phyloP scores from a whole-genome alignment of 2,113 vertebrate genomes.

The Ptilorrhoa leucosticta region DNA sequence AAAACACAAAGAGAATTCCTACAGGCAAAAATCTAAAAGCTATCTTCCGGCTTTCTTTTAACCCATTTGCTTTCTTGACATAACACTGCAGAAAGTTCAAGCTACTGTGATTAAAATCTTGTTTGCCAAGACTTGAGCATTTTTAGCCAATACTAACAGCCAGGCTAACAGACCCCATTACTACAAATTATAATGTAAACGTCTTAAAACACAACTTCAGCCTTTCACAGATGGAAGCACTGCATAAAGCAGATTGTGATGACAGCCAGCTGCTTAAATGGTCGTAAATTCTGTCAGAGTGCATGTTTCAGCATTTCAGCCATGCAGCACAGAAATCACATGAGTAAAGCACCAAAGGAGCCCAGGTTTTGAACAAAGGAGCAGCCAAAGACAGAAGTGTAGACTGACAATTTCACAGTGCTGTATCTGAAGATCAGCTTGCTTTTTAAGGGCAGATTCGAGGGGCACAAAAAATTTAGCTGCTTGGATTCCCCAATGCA shows the following conservation, averaged over 20 bases:
- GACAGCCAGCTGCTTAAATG: conserved; percentile 20
- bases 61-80: background rate
- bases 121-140: background rate
- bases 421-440: background rate
- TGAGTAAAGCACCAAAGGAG: background rate
- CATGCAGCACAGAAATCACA: background rate
- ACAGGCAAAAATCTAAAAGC: background rate
- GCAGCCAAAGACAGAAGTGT: background rate
- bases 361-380: background rate
- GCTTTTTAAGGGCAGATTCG: background rate
- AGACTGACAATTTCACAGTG: background rate
- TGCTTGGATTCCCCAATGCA: background rate
- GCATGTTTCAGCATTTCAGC: background rate
- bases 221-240: conserved; percentile 19
- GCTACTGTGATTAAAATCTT: background rate
- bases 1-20: background rate
- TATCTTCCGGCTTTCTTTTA: background rate
- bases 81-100: background rate
- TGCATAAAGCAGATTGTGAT: conserved; percentile 37
- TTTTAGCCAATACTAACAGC: background rate
- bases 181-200: background rate
- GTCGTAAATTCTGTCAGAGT: background rate
- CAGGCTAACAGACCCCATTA: background rate
- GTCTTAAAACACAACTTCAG: background rate
- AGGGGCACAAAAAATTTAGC: background rate